phyloP scores from a whole-genome alignment of 2,113 vertebrate genomes.

The Corythoichthys intestinalis region DNA sequence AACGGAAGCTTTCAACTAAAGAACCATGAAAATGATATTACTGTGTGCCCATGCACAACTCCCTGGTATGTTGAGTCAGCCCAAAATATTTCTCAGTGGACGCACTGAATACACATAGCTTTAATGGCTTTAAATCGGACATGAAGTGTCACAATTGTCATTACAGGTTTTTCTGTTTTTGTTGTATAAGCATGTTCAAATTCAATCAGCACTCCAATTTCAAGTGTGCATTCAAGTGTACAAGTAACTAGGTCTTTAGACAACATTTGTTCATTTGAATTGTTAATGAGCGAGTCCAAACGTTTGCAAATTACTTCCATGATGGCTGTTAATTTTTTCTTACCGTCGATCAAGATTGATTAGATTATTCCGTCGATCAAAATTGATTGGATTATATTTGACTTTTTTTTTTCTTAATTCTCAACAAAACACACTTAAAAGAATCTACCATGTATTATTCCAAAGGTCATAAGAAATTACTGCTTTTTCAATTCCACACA shows the following conservation, averaged over 20 bases:
- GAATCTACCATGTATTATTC: too few species aligned
- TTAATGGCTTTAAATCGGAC: not conserved
- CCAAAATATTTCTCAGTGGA: slow-evolving; percentile 8
- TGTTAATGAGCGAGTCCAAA: not conserved
- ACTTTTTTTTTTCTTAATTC: not conserved
- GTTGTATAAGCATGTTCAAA: not conserved
- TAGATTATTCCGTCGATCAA: too few species aligned
- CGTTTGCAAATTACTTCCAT: not conserved
- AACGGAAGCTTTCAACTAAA: slow-evolving; percentile 2
- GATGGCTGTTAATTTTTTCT: not conserved
- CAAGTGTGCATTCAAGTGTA: not conserved
- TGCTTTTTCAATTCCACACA: not conserved
- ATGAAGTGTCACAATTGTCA: not conserved
- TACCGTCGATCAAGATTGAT: too few species aligned
- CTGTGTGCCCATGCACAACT: slow-evolving; percentile 2
- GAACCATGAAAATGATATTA: slow-evolving; percentile 11
- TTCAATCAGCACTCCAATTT: not conserved
- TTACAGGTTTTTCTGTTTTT: not conserved
- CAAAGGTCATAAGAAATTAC: too few species aligned
- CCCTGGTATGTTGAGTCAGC: slow-evolving; percentile 4
- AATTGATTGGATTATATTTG: not conserved
- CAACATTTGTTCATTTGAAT: not conserved
- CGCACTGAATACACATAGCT: not conserved
- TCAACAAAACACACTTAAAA: not conserved
- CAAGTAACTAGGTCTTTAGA: not conserved